Base-by-base conservation (phyloP, 2,113 vertebrate genomes). In the Actenoides lindsayi region DNA sequence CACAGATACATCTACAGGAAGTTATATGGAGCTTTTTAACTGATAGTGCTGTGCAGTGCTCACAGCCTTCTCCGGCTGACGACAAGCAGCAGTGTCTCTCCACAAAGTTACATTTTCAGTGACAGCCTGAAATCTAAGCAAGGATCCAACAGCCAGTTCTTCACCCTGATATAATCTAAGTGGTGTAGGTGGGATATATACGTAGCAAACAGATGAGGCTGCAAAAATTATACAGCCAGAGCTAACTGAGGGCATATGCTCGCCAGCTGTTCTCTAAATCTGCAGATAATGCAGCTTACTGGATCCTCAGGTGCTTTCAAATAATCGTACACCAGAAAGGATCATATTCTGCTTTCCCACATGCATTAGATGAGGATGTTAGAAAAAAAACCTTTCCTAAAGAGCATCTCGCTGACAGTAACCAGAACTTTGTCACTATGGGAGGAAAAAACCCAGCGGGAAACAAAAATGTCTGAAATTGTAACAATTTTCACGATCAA, bases 141-240 rank as follows among this genome's bases (percentile, higher is more conserved):
- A 59, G 31, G 85, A 63, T 86, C 68, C 80, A 78, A 51, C 35
- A 82, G 46, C 31, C 70, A 83, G 71, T 48, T 68, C 75, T 79
- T 70, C 91, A 81, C 35, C 80, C 87, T 70, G 56, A 88, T 60
- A 70, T 76, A 83, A 90, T 53, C 39, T 15, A 73, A 93, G 90
- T 62, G 57, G 69, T 41, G 83, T 92, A 80, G 92, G 96, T 79
- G 83, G 85, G 80, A 84, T 67, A 79, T 83, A 51, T 19, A 64
- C n/a, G 89, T 11, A 57, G 76, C 88, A 94, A 96, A 56, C 90
- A 96, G 93, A 96, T 89, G 96, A 97, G 73, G 94, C 90, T 93
- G 89, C 92, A 94, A 64, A 78, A 94, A 91, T 62, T 59, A 87
- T 81, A 60, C 48, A 87, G 94, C 80, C 80, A 44, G 69, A 24